Evolutionary conservation across 2,113 vertebrate species (phyloP), one percentile per base, ranked within the genome.

Genomic region (Aegotheles bennettii): DNA sequence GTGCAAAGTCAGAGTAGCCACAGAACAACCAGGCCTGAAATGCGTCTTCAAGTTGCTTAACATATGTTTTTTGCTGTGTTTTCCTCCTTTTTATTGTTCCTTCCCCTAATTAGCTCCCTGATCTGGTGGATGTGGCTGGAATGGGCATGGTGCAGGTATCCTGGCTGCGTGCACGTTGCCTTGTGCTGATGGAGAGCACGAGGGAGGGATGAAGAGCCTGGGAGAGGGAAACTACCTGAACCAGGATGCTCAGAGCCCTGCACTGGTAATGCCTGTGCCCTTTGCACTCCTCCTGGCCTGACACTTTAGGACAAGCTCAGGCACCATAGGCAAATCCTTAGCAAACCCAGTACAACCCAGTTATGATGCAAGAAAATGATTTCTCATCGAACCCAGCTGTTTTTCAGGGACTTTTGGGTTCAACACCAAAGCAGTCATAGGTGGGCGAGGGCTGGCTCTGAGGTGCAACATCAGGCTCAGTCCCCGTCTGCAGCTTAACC

Each of bases 81-180:
- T 42, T 28, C 13, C 31, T 31, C 8, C 25, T 57, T 82, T 77
- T 24, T 56, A 7, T 24, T 42, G n/a, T 35, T 82, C 21, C 33
- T 43, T 21, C 10, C 13, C 29, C 33, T 61, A 28, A 29, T 42
- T 24, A 77, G 6, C 40, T 53, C 16, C 56, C n/a, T 48, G 33
- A 4, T 10, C 74, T 26, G 18, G 36, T 5, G 38, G 50, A 31
- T 0, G 1, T 1, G 3, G 5, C 45, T 45, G 69, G 50, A 67
- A 40, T 53, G 9, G 2, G 5, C 38, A 8, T 1, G 0, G 31
- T 0, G 2, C 7, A 7, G n/a, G n/a, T 38, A 53, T 11, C 64
- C 40, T 18, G 63, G 10, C 48, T 21, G 43, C 0, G 0, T 11
- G 6, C 17, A 1, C 0, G 1, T 47, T 47, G 24, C 45, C n/a